Evolutionary conservation across 2,113 vertebrate genomes (phyloP).

Genomic region (Gasterosteus aculeatus): DNA sequence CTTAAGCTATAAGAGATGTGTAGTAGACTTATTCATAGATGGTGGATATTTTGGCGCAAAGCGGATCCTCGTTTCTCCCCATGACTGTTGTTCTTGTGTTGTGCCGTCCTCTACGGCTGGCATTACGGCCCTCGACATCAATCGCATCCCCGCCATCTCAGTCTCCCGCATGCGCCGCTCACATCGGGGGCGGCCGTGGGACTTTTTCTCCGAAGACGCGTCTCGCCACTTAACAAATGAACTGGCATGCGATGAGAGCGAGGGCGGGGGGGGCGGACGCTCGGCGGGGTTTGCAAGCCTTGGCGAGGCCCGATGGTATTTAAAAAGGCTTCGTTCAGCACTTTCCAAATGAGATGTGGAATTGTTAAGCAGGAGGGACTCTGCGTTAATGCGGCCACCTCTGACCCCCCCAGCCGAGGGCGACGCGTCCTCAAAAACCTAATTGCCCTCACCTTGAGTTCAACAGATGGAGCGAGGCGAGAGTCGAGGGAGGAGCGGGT

Average conservation of each 20-base stretch:
- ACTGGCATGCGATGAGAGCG: constrained; percentile 32
- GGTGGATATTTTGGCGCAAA: neutral
- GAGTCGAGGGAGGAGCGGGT: constrained; percentile 21
- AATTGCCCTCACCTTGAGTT: constrained; percentile 66
- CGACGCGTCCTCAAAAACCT: constrained; percentile 65
- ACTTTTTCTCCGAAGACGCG: constrained; percentile 25
- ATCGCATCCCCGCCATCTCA: constrained; percentile 28
- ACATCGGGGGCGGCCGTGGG: constrained; percentile 21
- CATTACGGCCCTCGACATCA: constrained; percentile 29
- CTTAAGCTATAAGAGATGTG: no score
- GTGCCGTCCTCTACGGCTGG: neutral
- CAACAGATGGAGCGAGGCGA: constrained; percentile 20
- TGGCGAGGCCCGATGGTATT: constrained; percentile 63
- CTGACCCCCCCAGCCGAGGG: constrained; percentile 51
- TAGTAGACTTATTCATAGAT: no score
- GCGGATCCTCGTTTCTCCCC: neutral
- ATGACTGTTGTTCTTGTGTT: neutral
- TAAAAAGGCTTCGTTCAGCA: constrained; percentile 68
- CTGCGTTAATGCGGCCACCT: constrained; percentile 55
- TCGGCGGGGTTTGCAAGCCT: constrained; percentile 50
- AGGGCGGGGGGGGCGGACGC: neutral
- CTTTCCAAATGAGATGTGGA: constrained; percentile 73
- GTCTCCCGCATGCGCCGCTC: constrained; percentile 38
- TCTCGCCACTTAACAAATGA: constrained; percentile 56
- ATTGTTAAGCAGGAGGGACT: constrained; percentile 67